Conservation (phyloP, 2,888 invertebrate species). For the Adelognathus sp. region DNA sequence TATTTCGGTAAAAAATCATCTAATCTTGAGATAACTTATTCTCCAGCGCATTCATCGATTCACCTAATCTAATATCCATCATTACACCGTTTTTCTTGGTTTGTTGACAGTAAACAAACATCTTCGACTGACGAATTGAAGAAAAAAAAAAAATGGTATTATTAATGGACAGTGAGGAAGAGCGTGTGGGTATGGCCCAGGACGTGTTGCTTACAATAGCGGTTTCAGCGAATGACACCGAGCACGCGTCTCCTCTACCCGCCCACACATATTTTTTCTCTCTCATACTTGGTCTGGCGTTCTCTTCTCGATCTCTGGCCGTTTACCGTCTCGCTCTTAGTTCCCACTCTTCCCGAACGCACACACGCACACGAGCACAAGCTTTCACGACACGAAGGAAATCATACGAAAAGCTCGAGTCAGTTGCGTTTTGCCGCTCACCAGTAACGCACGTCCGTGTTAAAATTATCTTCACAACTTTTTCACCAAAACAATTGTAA, state of each 20-base stretch:
- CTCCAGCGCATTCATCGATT: not conserved
- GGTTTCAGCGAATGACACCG: constrained; percentile 73
- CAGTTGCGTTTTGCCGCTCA: constrained; percentile 66
- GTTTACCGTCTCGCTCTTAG: constrained; percentile 24
- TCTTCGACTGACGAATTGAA: not conserved
- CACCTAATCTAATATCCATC: not conserved
- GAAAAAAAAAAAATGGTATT: constrained; percentile 1
- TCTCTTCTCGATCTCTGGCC: constrained; percentile 31
- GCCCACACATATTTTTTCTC: constrained; percentile 65
- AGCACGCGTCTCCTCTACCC: constrained; percentile 73
- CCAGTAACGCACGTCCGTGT: constrained; percentile 42
- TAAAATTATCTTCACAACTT: constrained; percentile 28
- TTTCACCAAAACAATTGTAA: not conserved
- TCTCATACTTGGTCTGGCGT: not conserved
- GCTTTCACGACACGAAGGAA: constrained; percentile 54
- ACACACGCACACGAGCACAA: constrained; percentile 45
- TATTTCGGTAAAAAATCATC: not conserved
- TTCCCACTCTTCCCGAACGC: constrained; percentile 46
- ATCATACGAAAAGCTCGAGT: constrained; percentile 68
- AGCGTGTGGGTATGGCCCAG: constrained; percentile 56
- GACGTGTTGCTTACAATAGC: constrained; percentile 74
- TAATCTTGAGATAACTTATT: not conserved
- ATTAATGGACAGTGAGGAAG: constrained; percentile 33
- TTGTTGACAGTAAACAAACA: not conserved
- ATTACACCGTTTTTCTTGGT: not conserved